These are phyloP conservation scores for Rhinolophus sinicus DNA, from an alignment of 2,113 vertebrate genomes.

Conservation along the genomic window DNA sequence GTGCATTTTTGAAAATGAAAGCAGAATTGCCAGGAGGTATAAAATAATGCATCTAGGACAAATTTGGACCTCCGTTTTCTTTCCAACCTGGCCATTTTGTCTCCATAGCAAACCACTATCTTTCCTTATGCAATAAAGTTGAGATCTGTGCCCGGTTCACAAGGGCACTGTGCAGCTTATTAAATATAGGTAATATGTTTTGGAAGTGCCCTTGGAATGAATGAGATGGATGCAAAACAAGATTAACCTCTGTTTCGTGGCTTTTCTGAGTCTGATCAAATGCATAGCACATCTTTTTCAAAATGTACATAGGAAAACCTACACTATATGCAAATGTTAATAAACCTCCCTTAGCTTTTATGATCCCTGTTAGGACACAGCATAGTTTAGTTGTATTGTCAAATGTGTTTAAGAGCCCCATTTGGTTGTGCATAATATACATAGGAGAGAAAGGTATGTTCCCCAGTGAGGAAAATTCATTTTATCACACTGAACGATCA, in stretches of 20 bases:
- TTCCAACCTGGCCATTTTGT: conserved; percentile 46
- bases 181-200: conserved; percentile 63
- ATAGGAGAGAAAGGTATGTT: conserved; percentile 29
- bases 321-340: conserved; percentile 62
- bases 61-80: conserved; percentile 20
- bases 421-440: conserved; percentile 12
- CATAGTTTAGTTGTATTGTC: conserved; percentile 47
- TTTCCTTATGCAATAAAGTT: conserved; percentile 27
- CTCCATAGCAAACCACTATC: conserved; percentile 36
- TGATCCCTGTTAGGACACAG: neutral
- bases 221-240: conserved; percentile 10
- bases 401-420: conserved; percentile 15
- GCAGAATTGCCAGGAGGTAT: neutral
- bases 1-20: conserved; percentile 37
- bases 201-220: conserved; percentile 50
- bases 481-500: conserved; percentile 24
- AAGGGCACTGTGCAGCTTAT: conserved; percentile 43
- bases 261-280: conserved; percentile 56
- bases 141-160: conserved; percentile 36
- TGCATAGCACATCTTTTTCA: conserved; percentile 23
- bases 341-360: conserved; percentile 62
- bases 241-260: conserved; percentile 43
- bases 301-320: conserved; percentile 28
- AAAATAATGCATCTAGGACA: conserved; percentile 14
- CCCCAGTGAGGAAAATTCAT: neutral